Conservation (phyloP, 1,140 invertebrate species). For the Lordiphosa mommai region DNA sequence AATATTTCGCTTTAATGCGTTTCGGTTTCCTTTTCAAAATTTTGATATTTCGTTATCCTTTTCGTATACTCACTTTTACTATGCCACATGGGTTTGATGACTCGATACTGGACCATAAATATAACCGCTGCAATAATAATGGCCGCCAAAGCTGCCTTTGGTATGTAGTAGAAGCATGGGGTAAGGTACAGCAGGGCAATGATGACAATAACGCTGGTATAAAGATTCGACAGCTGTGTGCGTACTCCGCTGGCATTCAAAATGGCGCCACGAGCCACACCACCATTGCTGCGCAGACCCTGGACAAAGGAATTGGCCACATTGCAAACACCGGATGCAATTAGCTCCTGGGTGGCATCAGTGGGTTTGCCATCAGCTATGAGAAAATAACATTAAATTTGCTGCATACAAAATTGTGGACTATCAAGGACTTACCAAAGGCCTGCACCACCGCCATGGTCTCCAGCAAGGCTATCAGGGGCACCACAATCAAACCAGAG, state of each 20-base stretch:
- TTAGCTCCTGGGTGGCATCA: constrained; percentile 92
- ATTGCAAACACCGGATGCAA: constrained; percentile 90
- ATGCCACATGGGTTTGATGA: constrained; percentile 90
- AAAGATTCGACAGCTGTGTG: constrained; percentile 90
- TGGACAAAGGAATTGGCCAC: constrained; percentile 93
- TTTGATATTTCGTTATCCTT: constrained; percentile 82
- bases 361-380: constrained; percentile 87
- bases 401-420: background rate
- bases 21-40: too few relatives aligned
- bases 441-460: constrained; percentile 92
- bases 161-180: constrained; percentile 91
- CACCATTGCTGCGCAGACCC: constrained; percentile 92
- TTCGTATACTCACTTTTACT: constrained; percentile 84
- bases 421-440: constrained; percentile 76
- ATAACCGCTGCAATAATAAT: constrained; percentile 92
- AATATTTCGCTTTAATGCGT: too few relatives aligned
- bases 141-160: constrained; percentile 87
- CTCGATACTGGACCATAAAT: constrained; percentile 90
- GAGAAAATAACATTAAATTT: background rate
- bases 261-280: constrained; percentile 91
- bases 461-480: constrained; percentile 89
- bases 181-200: constrained; percentile 87
- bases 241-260: constrained; percentile 93
- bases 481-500: constrained; percentile 89
- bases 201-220: constrained; percentile 85